A percentile compares a stretch with the other conserved stretches of the same genome.
Evolutionary conservation across 2,888 invertebrate species (phyloP).

Genomic region (Dendrolimus pini): DNA sequence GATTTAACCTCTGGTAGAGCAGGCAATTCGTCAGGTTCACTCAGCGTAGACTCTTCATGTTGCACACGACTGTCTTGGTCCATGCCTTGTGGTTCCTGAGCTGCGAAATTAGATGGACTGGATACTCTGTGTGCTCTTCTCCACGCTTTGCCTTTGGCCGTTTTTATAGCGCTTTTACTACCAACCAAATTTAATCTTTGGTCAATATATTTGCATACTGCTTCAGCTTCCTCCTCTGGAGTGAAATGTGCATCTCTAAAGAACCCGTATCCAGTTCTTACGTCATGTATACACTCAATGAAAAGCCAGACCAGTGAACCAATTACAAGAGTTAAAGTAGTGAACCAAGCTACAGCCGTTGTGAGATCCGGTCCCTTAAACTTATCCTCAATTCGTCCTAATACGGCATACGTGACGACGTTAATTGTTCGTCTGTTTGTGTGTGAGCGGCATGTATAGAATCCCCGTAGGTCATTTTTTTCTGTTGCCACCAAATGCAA

Average conservation of each 20-base stretch:
- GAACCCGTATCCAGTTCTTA: conserved; percentile 57
- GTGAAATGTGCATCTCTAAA: conserved; percentile 54
- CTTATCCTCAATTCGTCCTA: conserved; percentile 45
- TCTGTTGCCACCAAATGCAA: conserved; percentile 44
- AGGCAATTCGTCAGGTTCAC: conserved; percentile 37
- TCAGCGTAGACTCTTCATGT: conserved; percentile 14
- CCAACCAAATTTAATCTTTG: conserved; percentile 41
- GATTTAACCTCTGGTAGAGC: conserved; percentile 39
- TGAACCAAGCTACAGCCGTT: conserved; percentile 46
- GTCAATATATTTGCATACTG: conserved; percentile 54
- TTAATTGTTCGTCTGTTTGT: conserved; percentile 42
- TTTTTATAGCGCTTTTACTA: conserved; percentile 36
- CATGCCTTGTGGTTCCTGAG: conserved; percentile 48
- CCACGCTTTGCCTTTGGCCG: conserved; percentile 49
- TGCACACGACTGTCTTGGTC: conserved; percentile 22
- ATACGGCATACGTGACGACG: conserved; percentile 59
- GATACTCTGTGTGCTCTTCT: conserved; percentile 33
- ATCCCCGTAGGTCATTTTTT: conserved; percentile 49
- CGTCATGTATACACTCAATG: conserved; percentile 52
- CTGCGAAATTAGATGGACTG: conserved; percentile 37
- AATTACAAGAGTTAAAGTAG: conserved; percentile 45
- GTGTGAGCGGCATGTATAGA: conserved; percentile 58
- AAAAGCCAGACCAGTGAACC: conserved; percentile 50
- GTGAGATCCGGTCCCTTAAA: conserved; percentile 42
- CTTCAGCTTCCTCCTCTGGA: conserved; percentile 54